Evolutionary conservation across 2,113 vertebrate genomes (phyloP).

Genomic region (Cygnus atratus): DNA sequence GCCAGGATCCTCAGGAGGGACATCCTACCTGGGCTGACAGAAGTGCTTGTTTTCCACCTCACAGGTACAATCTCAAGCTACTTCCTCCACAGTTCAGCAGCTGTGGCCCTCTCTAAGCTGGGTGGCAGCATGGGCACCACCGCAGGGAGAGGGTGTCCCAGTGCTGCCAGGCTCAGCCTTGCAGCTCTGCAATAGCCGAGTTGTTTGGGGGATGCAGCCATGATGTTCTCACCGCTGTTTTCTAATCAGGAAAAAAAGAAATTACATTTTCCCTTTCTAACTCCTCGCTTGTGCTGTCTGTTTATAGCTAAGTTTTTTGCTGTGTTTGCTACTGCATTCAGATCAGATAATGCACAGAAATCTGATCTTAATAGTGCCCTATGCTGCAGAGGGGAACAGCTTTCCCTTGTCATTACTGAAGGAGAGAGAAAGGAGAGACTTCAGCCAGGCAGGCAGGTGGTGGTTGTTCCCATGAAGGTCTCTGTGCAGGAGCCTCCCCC

Average conservation of each 20-base stretch:
- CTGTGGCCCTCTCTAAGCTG: neutral
- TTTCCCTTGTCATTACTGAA: neutral
- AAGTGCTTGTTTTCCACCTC: neutral
- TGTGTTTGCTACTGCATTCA: neutral
- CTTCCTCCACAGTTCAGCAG: neutral
- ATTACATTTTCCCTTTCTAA: neutral
- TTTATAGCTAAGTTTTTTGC: neutral
- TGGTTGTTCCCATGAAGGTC: neutral
- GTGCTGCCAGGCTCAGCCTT: neutral
- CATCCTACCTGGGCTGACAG: neutral
- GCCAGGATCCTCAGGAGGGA: neutral
- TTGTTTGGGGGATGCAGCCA: neutral
- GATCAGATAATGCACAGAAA: neutral
- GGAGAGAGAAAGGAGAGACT: neutral
- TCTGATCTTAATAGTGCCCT: neutral
- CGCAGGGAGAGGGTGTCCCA: neutral
- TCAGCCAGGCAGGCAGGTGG: rapidly evolving
- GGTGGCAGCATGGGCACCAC: rapidly evolving
- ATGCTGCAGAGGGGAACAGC: neutral
- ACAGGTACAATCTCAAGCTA: neutral
- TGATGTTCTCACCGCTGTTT: neutral
- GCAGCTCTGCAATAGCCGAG: neutral
- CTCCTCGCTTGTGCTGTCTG: neutral
- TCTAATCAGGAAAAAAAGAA: neutral
- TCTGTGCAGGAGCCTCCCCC: neutral